Evolutionary conservation across 2,797 vertebrate genomes (phyloP), one percentile per base, ranked within the genome.

Genomic region (Borostomias antarcticus): DNA sequence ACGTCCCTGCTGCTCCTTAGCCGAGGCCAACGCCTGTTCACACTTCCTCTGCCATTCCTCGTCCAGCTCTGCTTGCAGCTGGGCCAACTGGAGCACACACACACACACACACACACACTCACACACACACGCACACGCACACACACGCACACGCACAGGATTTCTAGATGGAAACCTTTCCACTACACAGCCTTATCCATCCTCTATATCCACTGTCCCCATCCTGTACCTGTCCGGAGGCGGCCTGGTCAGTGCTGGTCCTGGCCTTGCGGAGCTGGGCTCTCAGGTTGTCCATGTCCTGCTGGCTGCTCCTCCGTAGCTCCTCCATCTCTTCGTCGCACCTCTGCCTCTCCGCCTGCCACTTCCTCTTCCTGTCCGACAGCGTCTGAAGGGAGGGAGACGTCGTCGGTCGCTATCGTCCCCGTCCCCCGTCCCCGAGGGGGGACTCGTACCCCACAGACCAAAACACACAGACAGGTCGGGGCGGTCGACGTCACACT

Each of bases 271-370:
- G 95, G 58, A 98, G 91, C 43, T 95, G 83, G 72, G 91, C 87
- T 25, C 93, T 83, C 17, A 98, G 87, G 58, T 84, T 92, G 80
- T 95, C 94, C 69, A 94, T 4, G 56, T 98, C 95, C 82, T 94
- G 91, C 82, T 96, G 95, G 58, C 89, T 79, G 0, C 77, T 91
- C 68, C 80, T 92, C 25, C 94, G 93, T 0, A 95, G 78, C 77
- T 97, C 95, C 53, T 97, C 95, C 76, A 94, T 83, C 84, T 98
- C 97, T 19, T 96, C 94, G 33, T 97, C 95, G 0, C 92, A 91
- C 21, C 88, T 93, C 82, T 92, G 93, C 25, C 94, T 91, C 83
- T 97, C 97, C 0, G 79, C 83, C 52, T 93, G 92, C 45, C 94
- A 95, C 82, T 96, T 98, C 82, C 82, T 94, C 85, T 96, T 98